phyloP scores from a whole-genome alignment of 2,797 vertebrate genomes.

The Takifugu ocellatus region DNA sequence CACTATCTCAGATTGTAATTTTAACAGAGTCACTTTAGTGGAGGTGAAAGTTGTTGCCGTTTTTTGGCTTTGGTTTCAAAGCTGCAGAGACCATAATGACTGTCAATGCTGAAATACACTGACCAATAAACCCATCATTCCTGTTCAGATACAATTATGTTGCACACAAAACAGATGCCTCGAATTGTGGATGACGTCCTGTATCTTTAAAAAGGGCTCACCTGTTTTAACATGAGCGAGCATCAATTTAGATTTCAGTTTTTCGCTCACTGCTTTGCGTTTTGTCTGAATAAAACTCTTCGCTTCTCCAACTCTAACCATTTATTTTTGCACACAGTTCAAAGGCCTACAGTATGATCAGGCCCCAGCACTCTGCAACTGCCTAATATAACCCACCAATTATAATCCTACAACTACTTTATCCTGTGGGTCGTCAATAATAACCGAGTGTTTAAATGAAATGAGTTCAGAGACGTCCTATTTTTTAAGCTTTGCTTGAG shows the following conservation, averaged over 20 bases:
- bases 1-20: no score
- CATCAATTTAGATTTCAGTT: background rate
- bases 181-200: background rate
- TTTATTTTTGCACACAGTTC: background rate
- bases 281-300: background rate
- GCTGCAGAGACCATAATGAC: background rate
- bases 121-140: background rate
- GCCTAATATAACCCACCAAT: constrained; percentile 1
- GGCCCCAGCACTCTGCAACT: background rate
- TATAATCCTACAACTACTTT: no score
- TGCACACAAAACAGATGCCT: background rate
- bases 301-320: background rate
- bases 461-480: constrained; percentile 2
- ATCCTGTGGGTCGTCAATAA: constrained; percentile 7
- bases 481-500: constrained; percentile 1
- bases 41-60: background rate
- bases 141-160: background rate
- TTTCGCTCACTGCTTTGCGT: background rate
- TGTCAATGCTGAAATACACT: background rate
- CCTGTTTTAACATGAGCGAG: background rate
- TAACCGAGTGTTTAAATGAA: constrained; percentile 8
- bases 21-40: background rate
- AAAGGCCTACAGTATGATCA: background rate
- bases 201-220: background rate
- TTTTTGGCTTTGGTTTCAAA: background rate